Evolutionary conservation across 2,888 invertebrate genomes (phyloP).

Genomic region (Gortyna flavago): DNA sequence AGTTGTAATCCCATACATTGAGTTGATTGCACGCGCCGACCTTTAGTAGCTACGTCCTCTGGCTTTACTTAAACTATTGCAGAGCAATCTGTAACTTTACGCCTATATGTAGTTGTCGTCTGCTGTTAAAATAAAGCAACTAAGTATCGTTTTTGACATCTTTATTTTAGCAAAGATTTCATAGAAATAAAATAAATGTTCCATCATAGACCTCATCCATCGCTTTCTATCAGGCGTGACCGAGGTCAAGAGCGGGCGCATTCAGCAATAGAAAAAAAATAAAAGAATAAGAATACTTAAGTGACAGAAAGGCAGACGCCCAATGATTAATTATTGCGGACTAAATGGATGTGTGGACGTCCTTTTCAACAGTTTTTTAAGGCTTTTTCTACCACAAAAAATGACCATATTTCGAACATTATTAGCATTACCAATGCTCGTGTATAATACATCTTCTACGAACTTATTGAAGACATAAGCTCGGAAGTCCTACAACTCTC

Average conservation of each 20-base stretch:
- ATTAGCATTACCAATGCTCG: not conserved
- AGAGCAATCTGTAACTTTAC: not conserved
- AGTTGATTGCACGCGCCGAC: conserved; percentile 1
- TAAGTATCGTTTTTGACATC: not conserved
- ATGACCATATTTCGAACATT: not conserved
- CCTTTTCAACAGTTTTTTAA: not conserved
- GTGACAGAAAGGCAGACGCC: too few relatives aligned
- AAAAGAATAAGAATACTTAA: not conserved
- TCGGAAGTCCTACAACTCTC: not conserved
- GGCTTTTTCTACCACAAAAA: not conserved
- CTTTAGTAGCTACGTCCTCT: not conserved
- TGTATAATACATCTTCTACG: not conserved
- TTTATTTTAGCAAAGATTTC: not conserved
- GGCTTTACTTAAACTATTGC: not conserved
- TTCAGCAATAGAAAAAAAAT: not conserved
- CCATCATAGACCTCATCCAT: not conserved
- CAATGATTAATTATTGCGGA: not conserved
- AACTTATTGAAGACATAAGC: conserved; percentile 2
- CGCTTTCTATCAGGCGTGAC: not conserved
- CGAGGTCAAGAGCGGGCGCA: not conserved
- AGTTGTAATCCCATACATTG: not conserved
- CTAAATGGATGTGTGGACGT: not conserved
- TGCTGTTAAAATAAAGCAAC: not conserved
- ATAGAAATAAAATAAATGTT: not conserved
- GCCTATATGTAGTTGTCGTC: not conserved